Conservation (phyloP, 2,888 invertebrate genomes). For the Phaedon cochleariae region DNA sequence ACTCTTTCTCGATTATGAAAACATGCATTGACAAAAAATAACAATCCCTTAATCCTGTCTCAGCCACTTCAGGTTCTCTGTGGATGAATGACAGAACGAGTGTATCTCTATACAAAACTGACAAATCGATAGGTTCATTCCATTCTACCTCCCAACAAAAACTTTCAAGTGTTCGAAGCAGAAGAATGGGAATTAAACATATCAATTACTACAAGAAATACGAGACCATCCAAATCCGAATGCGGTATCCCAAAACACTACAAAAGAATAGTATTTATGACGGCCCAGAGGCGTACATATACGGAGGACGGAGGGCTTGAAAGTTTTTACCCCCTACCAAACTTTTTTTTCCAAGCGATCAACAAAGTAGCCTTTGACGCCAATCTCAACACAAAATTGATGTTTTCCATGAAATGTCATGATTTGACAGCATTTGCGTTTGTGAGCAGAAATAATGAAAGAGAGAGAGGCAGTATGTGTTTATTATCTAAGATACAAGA, state of each 20-base stretch:
- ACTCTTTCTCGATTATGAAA: slow-evolving; percentile 3
- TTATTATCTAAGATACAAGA: too few relatives aligned
- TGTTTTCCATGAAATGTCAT: too few relatives aligned
- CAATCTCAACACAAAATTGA: too few relatives aligned
- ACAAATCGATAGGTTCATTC: slow-evolving; percentile 14
- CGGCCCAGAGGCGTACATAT: background rate
- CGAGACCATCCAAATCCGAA: slow-evolving; percentile 34
- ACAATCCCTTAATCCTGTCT: slow-evolving; percentile 12
- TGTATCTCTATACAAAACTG: slow-evolving; percentile 2
- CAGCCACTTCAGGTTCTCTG: slow-evolving; percentile 4
- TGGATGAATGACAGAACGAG: background rate
- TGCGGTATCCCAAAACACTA: slow-evolving; percentile 30
- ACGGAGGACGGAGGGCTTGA: too few relatives aligned
- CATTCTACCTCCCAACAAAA: slow-evolving; percentile 15
- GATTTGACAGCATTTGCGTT: too few relatives aligned
- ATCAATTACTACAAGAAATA: slow-evolving; percentile 37
- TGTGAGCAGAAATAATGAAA: too few relatives aligned
- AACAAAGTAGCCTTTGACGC: too few relatives aligned
- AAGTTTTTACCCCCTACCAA: too few relatives aligned
- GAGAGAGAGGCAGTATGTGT: too few relatives aligned
- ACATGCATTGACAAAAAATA: slow-evolving; percentile 7
- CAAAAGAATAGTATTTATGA: slow-evolving; percentile 20
- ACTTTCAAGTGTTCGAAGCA: slow-evolving; percentile 11
- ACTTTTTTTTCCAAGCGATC: too few relatives aligned
- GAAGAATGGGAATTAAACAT: slow-evolving; percentile 36